Evolutionary conservation across 2,113 vertebrate species (phyloP).

Genomic region (Ornithorhynchus anatinus): DNA sequence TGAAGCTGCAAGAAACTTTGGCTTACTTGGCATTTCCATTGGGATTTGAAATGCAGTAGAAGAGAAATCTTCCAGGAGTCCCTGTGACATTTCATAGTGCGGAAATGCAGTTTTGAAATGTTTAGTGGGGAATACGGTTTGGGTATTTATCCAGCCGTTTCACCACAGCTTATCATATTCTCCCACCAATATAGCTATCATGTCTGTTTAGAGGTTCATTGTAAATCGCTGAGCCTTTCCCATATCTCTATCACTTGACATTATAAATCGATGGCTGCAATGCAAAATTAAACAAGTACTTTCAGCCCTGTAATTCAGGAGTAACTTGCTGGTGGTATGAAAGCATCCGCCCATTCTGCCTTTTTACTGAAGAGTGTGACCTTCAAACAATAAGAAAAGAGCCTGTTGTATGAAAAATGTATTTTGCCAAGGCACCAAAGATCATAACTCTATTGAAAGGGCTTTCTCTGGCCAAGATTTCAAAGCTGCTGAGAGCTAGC

Average conservation of each 20-base stretch:
- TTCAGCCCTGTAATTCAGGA: background rate
- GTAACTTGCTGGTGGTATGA: background rate
- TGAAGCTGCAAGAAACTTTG: background rate
- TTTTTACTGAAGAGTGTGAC: background rate
- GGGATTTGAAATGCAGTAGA: background rate
- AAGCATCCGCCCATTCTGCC: background rate
- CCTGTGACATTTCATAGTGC: background rate
- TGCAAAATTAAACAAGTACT: rapidly evolving
- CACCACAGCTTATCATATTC: background rate
- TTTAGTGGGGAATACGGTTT: background rate
- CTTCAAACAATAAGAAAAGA: background rate
- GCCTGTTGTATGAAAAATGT: background rate
- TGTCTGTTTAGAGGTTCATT: background rate
- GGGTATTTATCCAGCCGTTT: background rate
- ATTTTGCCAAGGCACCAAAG: too few species aligned
- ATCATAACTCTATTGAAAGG: too few species aligned
- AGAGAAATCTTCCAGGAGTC: background rate
- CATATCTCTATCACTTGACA: background rate
- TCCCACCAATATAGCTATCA: background rate
- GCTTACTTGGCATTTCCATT: background rate
- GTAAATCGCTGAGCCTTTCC: background rate
- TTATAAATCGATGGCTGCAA: background rate
- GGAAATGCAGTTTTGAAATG: background rate
- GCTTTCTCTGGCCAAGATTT: too few species aligned
- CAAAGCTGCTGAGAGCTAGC: too few species aligned